A percentile compares a stretch with the other conserved stretches of the same genome.
phyloP scores from a whole-genome alignment of 2,113 vertebrate genomes.

The Tinamus guttatus region DNA sequence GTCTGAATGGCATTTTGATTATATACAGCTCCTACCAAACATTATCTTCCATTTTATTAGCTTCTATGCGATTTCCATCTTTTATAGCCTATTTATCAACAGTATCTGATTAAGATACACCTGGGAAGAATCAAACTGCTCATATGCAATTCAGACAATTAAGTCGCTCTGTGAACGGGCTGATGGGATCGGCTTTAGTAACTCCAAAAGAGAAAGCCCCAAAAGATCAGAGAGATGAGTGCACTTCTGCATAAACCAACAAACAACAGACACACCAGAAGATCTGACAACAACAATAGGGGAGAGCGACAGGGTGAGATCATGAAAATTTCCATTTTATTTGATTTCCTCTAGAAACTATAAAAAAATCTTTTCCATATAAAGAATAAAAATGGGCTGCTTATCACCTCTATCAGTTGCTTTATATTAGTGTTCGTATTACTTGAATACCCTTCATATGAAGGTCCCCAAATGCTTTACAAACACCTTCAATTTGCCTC shows the following conservation, averaged over 20 bases:
- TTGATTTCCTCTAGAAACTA: conserved; percentile 38
- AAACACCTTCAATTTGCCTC: conserved; percentile 22
- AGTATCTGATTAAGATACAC: background rate
- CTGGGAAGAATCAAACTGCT: background rate
- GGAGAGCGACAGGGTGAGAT: conserved; percentile 33
- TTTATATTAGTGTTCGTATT: conserved; percentile 33
- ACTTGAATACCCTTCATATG: conserved; percentile 9
- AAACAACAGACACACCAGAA: conserved; percentile 41
- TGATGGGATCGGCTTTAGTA: background rate
- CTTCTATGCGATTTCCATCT: background rate
- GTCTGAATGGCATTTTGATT: background rate
- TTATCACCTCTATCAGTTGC: conserved; percentile 47
- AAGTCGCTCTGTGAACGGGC: background rate
- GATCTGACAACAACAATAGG: conserved; percentile 1
- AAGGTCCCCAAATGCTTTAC: conserved; percentile 1
- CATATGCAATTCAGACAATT: background rate
- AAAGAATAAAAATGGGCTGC: conserved; percentile 21
- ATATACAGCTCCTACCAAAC: background rate
- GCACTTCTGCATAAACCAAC: background rate
- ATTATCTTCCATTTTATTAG: background rate
- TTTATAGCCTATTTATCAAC: conserved; percentile 25
- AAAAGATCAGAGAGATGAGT: background rate
- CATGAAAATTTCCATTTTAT: conserved; percentile 51
- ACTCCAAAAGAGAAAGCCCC: background rate
- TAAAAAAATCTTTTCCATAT: background rate